phyloP scores from a whole-genome alignment of 2,797 vertebrate species.

The Eospalax fontanierii region DNA sequence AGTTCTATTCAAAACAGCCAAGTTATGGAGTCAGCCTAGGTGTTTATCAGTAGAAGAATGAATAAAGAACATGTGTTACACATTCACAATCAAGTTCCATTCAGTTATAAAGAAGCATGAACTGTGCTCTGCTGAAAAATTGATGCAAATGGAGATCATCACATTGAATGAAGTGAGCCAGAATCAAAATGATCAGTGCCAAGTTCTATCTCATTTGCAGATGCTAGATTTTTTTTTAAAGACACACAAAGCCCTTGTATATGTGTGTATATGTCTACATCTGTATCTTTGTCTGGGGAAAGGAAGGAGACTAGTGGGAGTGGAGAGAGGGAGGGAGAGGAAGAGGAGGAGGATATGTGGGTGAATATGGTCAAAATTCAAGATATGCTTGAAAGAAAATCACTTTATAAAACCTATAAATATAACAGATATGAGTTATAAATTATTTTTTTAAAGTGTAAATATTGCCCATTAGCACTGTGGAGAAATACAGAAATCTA shows the following conservation, averaged over 20 bases:
- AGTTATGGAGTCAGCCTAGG: not conserved
- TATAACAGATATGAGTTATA: not conserved
- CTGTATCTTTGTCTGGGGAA: fast-evolving
- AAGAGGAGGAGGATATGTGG: not conserved
- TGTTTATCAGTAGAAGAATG: not conserved
- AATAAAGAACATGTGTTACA: not conserved
- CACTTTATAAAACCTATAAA: not conserved
- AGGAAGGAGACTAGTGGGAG: too few species aligned
- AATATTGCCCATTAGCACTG: not conserved
- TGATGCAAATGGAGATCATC: not conserved
- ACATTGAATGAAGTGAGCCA: not conserved
- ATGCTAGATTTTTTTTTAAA: not conserved
- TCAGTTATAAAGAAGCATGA: not conserved
- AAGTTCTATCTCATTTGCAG: not conserved
- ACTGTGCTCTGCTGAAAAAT: not conserved
- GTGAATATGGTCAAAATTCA: not conserved
- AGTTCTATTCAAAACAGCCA: not conserved
- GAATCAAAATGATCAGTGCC: not conserved
- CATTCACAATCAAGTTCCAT: not conserved
- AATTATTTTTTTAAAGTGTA: not conserved
- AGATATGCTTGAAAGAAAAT: not conserved
- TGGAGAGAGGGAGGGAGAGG: not conserved
- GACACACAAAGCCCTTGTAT: too few species aligned
- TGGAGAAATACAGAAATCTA: not conserved
- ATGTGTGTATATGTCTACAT: not conserved